Percentiles rank a stretch among this genome's conserved stretches.
Conservation (phyloP, 2,113 vertebrate genomes). For the Isurus oxyrinchus region DNA sequence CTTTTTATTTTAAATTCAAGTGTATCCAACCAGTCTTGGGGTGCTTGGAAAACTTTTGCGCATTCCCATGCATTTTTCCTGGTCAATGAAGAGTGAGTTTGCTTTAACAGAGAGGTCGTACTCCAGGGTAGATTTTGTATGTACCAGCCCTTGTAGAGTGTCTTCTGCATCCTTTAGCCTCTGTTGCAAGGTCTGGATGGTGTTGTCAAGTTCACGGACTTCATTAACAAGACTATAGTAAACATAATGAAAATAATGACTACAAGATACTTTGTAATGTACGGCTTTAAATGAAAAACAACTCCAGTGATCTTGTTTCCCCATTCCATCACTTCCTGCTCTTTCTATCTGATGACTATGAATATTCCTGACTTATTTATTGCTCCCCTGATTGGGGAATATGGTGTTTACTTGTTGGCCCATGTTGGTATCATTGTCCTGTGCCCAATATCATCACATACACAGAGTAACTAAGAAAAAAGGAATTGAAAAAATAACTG, state of each 20-base stretch:
- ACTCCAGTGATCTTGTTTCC: neutral
- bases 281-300: neutral
- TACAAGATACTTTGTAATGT: neutral
- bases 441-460: neutral
- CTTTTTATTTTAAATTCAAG: slow-evolving; percentile 48
- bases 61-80: slow-evolving; percentile 91
- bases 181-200: slow-evolving; percentile 70
- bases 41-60: slow-evolving; percentile 80
- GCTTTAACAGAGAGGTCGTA: slow-evolving; percentile 82
- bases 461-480: neutral
- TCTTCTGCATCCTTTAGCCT: slow-evolving; percentile 73
- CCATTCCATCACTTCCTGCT: neutral
- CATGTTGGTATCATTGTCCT: neutral
- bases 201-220: slow-evolving; percentile 77
- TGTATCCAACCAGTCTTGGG: slow-evolving; percentile 67
- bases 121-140: slow-evolving; percentile 72
- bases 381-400: neutral
- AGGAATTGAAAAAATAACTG: neutral
- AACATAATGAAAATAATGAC: neutral
- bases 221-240: slow-evolving; percentile 71
- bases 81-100: slow-evolving; percentile 84
- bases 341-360: neutral
- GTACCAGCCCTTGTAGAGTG: slow-evolving; percentile 71
- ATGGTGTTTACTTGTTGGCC: too few species aligned
- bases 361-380: neutral